phyloP scores from a whole-genome alignment of 2,113 vertebrate genomes.

The Pelecanus crispus region DNA sequence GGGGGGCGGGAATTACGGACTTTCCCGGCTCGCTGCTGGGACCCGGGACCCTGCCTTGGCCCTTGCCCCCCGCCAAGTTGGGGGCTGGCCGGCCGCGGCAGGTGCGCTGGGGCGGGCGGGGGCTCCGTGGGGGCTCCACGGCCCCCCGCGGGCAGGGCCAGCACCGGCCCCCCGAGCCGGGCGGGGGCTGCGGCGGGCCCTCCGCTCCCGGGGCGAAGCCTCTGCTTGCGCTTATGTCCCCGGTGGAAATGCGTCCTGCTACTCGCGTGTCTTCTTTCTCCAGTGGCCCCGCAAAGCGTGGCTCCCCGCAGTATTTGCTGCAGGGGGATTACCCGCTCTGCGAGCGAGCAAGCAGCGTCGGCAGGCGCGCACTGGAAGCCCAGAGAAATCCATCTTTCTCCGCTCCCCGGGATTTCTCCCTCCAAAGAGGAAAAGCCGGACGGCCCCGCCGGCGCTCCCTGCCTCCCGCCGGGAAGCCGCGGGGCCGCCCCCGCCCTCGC shows the following conservation, averaged over 20 bases:
- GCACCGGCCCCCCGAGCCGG: neutral
- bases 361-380: neutral
- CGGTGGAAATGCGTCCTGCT: neutral
- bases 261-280: neutral
- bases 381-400: neutral
- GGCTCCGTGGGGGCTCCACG: neutral
- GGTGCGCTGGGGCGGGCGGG: neutral
- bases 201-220: neutral
- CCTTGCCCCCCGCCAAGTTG: too few species aligned
- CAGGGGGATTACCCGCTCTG: neutral
- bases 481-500: neutral
- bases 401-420: neutral
- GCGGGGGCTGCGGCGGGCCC: neutral
- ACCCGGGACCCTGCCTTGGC: too few species aligned
- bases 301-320: neutral
- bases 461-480: neutral
- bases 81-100: neutral
- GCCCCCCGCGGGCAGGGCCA: neutral
- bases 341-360: neutral
- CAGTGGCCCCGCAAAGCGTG: neutral
- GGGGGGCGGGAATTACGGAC: neutral
- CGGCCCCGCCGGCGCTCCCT: neutral
- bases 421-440: neutral
- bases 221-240: neutral
- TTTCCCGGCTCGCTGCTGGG: too few species aligned